A percentile compares a stretch with the other conserved stretches of the same genome.
Evolutionary conservation across 2,888 invertebrate genomes (phyloP).

Genomic region (Apodemia zela): DNA sequence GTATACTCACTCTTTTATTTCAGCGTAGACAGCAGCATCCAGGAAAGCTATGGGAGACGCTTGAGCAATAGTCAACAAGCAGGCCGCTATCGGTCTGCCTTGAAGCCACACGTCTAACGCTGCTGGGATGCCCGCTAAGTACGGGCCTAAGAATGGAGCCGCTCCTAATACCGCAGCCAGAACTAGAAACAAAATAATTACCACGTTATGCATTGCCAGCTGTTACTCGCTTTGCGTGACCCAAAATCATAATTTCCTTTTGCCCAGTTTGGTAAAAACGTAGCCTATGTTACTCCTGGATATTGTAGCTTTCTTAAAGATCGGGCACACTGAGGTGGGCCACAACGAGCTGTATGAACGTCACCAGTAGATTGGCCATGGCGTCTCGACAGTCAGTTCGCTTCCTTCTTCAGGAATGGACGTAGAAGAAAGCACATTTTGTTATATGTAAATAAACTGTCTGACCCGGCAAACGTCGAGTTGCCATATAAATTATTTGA

Average conservation of each 20-base stretch:
- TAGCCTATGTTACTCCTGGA: no score
- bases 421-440: slow-evolving; percentile 21
- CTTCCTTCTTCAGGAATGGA: slow-evolving; percentile 23
- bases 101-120: slow-evolving; percentile 97
- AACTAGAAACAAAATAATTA: slow-evolving; percentile 71
- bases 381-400: slow-evolving; percentile 21
- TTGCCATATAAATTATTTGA: no score
- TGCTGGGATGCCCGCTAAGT: slow-evolving; percentile 96
- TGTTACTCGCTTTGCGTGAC: no score
- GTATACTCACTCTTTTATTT: slow-evolving; percentile 93
- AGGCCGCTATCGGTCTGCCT: slow-evolving; percentile 89
- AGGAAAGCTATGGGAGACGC: slow-evolving; percentile 95
- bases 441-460: no score
- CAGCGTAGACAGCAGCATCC: slow-evolving; percentile 97
- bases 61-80: slow-evolving; percentile 90
- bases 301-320: no score
- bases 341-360: slow-evolving; percentile 17
- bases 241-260: no score
- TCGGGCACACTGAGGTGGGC: no score
- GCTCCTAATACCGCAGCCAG: slow-evolving; percentile 96
- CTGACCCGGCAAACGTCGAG: no score
- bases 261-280: no score
- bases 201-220: no score
- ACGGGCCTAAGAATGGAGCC: slow-evolving; percentile 97
- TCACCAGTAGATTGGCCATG: slow-evolving; percentile 18